phyloP scores from a whole-genome alignment of 2,113 vertebrate genomes.

The Anoura caudifer region DNA sequence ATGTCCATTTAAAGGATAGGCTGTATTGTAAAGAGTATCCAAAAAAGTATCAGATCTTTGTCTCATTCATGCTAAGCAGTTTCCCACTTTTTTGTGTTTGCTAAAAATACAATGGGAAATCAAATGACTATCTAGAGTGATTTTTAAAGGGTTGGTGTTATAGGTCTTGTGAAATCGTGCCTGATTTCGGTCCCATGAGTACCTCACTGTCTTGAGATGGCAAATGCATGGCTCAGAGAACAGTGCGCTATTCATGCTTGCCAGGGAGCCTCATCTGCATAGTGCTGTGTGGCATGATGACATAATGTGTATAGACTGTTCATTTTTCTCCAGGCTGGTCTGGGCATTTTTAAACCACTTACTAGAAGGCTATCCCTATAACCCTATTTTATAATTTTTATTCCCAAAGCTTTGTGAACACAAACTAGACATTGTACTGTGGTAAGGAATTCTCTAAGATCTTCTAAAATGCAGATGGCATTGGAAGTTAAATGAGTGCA shows the following conservation, averaged over 20 bases:
- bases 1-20: background rate
- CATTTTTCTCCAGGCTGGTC: background rate
- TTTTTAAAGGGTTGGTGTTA: background rate
- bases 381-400: background rate
- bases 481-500: background rate
- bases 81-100: background rate
- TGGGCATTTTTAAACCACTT: slow-evolving; percentile 13
- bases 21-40: background rate
- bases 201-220: background rate
- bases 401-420: background rate
- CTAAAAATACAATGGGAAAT: slow-evolving; percentile 35
- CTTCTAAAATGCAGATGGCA: background rate
- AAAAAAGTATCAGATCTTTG: background rate
- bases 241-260: background rate
- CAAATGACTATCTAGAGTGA: background rate
- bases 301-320: background rate
- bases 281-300: background rate
- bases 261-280: background rate
- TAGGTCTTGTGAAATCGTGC: background rate
- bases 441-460: background rate
- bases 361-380: background rate
- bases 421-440: background rate
- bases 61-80: background rate
- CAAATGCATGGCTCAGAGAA: background rate
- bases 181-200: background rate